Conservation (phyloP, 2,113 vertebrate species). For the Diadophis punctatus region DNA sequence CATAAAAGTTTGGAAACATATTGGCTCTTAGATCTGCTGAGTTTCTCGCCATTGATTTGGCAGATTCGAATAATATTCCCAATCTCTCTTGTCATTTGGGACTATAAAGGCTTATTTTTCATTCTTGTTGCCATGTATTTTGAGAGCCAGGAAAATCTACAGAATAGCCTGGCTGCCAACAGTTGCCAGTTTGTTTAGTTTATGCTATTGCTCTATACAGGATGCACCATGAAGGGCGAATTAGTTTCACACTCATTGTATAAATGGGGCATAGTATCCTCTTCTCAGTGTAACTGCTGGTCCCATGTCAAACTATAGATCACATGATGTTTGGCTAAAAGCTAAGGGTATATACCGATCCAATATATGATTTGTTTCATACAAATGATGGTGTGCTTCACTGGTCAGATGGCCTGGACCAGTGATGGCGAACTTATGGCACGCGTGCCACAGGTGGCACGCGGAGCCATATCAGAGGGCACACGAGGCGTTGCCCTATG, state of each 20-base stretch:
- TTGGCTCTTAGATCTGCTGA: neutral
- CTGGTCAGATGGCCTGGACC: neutral
- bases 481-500: no score
- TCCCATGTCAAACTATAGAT: neutral
- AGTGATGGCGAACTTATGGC: no score
- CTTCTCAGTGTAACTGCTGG: neutral
- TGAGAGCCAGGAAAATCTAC: neutral
- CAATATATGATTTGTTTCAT: neutral
- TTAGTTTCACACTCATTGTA: neutral
- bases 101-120: neutral
- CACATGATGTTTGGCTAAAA: neutral
- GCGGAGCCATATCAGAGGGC: no score
- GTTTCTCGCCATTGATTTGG: neutral
- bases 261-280: neutral
- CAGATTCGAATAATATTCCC: neutral
- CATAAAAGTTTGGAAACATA: neutral
- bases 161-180: neutral
- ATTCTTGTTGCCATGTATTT: neutral
- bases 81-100: neutral
- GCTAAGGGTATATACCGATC: neutral
- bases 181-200: neutral
- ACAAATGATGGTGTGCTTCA: neutral
- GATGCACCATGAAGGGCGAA: neutral
- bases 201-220: neutral
- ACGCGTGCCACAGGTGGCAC: no score